Percentiles rank a stretch among this genome's conserved stretches.
Conservation (phyloP, 2,113 vertebrate genomes). For the Bos indicus region DNA sequence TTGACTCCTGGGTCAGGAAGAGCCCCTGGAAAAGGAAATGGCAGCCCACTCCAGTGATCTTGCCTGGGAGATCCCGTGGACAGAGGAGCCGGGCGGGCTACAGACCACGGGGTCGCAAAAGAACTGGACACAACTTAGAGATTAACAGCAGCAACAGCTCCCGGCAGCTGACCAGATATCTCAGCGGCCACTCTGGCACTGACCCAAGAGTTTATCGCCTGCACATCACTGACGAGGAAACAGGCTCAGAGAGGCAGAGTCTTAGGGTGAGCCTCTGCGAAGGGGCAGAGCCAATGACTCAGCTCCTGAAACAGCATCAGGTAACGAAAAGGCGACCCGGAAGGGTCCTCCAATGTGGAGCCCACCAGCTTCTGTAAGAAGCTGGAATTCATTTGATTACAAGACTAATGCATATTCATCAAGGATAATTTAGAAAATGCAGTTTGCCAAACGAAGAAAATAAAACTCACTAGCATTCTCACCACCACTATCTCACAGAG, state of each 20-base stretch:
- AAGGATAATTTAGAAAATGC: slow-evolving; percentile 19
- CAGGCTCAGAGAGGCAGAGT: background rate
- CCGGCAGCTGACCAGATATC: rapidly evolving
- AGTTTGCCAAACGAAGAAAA: slow-evolving; percentile 51
- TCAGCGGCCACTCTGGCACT: rapidly evolving
- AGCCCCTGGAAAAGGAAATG: background rate
- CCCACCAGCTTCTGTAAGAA: background rate
- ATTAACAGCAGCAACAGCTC: rapidly evolving
- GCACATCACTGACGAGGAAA: rapidly evolving
- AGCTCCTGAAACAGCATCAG: background rate
- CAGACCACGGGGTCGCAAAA: background rate
- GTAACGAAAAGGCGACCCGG: background rate
- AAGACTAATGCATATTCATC: slow-evolving; percentile 47
- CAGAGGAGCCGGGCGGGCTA: rapidly evolving
- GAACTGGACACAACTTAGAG: background rate
- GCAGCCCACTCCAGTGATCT: background rate
- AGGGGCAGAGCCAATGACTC: background rate
- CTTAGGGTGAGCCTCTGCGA: background rate
- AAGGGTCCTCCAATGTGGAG: background rate
- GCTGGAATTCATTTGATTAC: background rate
- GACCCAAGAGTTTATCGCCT: rapidly evolving
- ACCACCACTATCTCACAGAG: background rate
- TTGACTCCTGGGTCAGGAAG: background rate
- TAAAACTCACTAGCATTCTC: slow-evolving; percentile 11
- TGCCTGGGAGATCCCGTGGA: background rate